Conservation (phyloP, 2,797 vertebrate species). For the Momotus momota region DNA sequence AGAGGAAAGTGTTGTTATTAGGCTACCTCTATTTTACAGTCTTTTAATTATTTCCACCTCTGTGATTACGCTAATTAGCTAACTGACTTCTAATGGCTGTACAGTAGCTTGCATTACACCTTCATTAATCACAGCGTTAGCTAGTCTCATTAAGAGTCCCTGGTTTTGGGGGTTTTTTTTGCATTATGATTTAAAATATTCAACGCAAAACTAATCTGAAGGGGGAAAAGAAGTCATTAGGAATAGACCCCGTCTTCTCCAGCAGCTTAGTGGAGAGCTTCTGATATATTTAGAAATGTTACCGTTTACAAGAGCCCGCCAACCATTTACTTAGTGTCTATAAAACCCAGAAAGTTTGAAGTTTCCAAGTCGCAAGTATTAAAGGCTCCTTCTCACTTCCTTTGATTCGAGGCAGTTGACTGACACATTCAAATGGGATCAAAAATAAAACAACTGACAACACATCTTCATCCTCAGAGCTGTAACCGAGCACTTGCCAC, state of each 20-base stretch:
- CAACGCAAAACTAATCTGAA: constrained; percentile 17
- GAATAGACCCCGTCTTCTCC: not conserved
- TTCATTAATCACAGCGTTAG: constrained; percentile 27
- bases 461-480: constrained; percentile 21
- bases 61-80: constrained; percentile 53
- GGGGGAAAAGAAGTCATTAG: constrained; percentile 6
- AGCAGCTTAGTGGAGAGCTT: not conserved
- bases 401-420: constrained; percentile 45
- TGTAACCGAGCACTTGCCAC: not conserved
- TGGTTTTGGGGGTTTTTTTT: not conserved
- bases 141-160: not conserved
- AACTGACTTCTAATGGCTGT: constrained; percentile 15
- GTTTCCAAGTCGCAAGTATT: constrained; percentile 37
- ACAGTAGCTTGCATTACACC: not conserved
- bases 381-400: constrained; percentile 45
- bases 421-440: constrained; percentile 59
- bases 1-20: constrained; percentile 28
- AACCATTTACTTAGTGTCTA: not conserved
- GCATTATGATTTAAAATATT: constrained; percentile 13
- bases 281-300: constrained; percentile 17
- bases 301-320: not conserved
- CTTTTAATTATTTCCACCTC: constrained; percentile 66
- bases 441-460: constrained; percentile 51
- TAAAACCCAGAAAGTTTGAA: not conserved
- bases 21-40: constrained; percentile 48